Conservation (phyloP, 1,140 invertebrate species). For the Nylanderia fulva region DNA sequence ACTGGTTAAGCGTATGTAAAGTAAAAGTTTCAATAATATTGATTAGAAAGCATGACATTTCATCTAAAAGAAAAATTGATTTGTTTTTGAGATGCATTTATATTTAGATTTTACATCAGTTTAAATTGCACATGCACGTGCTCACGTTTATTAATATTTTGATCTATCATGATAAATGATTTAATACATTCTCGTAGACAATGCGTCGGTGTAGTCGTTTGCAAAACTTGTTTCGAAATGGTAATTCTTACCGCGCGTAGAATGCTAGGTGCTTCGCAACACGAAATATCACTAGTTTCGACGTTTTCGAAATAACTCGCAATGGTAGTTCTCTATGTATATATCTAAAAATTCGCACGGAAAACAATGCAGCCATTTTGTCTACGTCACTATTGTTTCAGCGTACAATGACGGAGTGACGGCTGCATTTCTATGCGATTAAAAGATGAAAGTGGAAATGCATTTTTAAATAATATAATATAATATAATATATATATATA, state of each 20-base stretch:
- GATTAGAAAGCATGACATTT: not conserved
- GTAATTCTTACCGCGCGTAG: not conserved
- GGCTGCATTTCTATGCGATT: not conserved
- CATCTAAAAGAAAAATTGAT: not conserved
- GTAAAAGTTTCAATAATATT: not conserved
- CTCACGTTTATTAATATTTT: not conserved
- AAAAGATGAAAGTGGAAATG: not conserved
- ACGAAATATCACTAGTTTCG: not conserved
- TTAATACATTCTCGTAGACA: not conserved
- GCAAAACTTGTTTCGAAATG: not conserved
- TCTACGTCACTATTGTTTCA: not conserved
- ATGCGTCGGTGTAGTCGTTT: not conserved
- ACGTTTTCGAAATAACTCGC: not conserved
- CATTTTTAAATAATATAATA: too few relatives aligned
- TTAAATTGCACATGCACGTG: too few relatives aligned
- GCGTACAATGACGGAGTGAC: not conserved
- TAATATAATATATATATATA: too few relatives aligned
- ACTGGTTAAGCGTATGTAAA: not conserved
- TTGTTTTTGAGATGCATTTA: not conserved
- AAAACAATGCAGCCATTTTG: conserved; percentile 27
- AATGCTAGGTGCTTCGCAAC: not conserved
- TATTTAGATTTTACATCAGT: not conserved
- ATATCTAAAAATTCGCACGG: not conserved
- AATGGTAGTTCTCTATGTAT: not conserved
- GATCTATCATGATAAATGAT: not conserved